phyloP scores from a whole-genome alignment of 2,113 vertebrate species.

The Apteryx mantelli region DNA sequence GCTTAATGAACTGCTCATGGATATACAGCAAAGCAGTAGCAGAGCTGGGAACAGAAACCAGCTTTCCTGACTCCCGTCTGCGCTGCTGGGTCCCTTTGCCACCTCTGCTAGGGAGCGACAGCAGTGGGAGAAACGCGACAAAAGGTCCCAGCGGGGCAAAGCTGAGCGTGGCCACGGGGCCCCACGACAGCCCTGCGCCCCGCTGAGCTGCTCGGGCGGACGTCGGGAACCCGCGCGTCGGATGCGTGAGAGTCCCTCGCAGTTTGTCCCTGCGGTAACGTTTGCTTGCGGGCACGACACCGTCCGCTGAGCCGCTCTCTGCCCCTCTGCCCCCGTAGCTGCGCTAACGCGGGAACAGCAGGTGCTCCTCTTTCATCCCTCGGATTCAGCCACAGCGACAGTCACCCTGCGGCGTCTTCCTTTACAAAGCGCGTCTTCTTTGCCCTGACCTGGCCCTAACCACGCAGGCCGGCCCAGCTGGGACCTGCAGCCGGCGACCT shows the following conservation, averaged over 20 bases:
- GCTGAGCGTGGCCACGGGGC: background rate
- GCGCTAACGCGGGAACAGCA: background rate
- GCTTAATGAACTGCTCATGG: slow-evolving; percentile 28
- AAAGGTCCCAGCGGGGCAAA: background rate
- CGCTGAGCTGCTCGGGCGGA: fast-evolving
- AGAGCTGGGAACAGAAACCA: slow-evolving; percentile 41
- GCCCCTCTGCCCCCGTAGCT: background rate
- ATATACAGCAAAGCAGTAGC: background rate
- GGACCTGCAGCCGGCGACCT: background rate
- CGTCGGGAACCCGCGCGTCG: fast-evolving
- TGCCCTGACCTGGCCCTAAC: background rate
- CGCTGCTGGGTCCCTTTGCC: background rate
- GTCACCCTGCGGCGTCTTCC: background rate
- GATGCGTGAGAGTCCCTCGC: background rate
- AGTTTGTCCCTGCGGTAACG: background rate
- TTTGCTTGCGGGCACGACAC: background rate
- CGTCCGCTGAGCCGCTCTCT: background rate
- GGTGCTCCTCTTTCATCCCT: background rate
- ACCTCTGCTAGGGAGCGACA: background rate
- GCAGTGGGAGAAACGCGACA: background rate
- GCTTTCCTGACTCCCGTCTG: background rate
- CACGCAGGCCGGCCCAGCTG: background rate
- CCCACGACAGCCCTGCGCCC: too few species aligned
- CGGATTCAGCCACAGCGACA: background rate
- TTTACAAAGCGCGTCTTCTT: background rate